These are phyloP conservation scores for Ischnura elegans DNA, from an alignment of 2,888 invertebrate genomes.

Conservation along the genomic window DNA sequence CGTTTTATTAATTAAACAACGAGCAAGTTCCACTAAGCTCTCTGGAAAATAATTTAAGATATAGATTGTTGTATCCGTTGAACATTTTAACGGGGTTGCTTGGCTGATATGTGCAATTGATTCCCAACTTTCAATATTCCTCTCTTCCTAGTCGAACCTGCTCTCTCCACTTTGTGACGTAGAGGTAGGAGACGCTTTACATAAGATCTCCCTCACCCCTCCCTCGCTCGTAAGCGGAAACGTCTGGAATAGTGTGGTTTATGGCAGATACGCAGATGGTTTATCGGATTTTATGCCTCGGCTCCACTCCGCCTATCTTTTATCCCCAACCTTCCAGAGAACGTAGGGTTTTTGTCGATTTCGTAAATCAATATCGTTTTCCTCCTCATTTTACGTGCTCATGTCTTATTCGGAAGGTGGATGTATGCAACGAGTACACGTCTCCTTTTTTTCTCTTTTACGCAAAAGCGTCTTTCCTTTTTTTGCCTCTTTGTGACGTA, in stretches of 20 bases:
- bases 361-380: conserved; percentile 11
- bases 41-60: too few species aligned
- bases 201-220: not conserved
- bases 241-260: conserved; percentile 2
- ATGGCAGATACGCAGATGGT: conserved; percentile 31
- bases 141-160: not conserved
- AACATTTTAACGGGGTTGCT: too few species aligned
- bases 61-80: too few species aligned
- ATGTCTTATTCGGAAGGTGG: not conserved
- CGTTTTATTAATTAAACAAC: too few species aligned
- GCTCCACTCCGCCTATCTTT: not conserved
- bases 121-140: not conserved
- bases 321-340: not conserved
- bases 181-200: not conserved
- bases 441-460: not conserved
- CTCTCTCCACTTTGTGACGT: not conserved
- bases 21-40: too few species aligned
- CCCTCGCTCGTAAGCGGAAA: not conserved
- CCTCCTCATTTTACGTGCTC: not conserved
- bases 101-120: too few species aligned
- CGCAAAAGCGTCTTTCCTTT: not conserved
- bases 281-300: not conserved
- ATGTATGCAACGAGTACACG: not conserved
- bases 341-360: not conserved
- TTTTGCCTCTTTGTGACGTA: not conserved